Evolutionary conservation across 1,140 invertebrate genomes (phyloP), one percentile per base, ranked within the genome.

Genomic region (Periplaneta americana): DNA sequence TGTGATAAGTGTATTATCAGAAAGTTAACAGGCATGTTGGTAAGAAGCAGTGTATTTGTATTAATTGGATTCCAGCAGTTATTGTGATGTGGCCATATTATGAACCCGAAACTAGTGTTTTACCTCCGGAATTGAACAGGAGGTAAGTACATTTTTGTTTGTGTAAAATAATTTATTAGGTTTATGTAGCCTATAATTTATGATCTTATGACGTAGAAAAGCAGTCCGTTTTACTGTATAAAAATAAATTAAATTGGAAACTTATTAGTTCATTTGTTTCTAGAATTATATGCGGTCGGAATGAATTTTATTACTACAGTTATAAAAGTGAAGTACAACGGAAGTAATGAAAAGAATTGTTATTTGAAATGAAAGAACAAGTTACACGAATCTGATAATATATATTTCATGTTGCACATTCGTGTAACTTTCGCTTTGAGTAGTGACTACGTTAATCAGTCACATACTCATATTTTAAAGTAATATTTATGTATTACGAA

Each of bases 71-170:
- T 28, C 75, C 33, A 28, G 13, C 9, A 28, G n/a, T n/a, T n/a
- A 28, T 66, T n/a, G 48, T 34, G 34, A 93, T 93, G 92, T 93
- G 91, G 90, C 88, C 91, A 80, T 93, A 93, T 88, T 95, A 95
- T 85, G 94, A 95, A 87, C 90, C 91, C 74, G 89, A 89, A 8
- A 94, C 93, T 93, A 95, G 94, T 88, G 92, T 95, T 84, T 88
- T 96, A 84, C 95, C 95, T 83, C 93, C 94, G 74, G 94, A 95
- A 87, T 91, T 94, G 81, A 96, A 96, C 86, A 91, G 95, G 91
- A 94, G 95, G 95, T 95, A 91, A 88, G 76, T 66, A 66, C 22
- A 9, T 66, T n/a, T n/a, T n/a, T n/a, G n/a, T n/a, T n/a, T n/a
- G n/a, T n/a, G n/a, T n/a, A n/a, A n/a, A n/a, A n/a, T n/a, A n/a